phyloP scores from a whole-genome alignment of 1,140 invertebrate species.

The Chironomus striatipennis region DNA sequence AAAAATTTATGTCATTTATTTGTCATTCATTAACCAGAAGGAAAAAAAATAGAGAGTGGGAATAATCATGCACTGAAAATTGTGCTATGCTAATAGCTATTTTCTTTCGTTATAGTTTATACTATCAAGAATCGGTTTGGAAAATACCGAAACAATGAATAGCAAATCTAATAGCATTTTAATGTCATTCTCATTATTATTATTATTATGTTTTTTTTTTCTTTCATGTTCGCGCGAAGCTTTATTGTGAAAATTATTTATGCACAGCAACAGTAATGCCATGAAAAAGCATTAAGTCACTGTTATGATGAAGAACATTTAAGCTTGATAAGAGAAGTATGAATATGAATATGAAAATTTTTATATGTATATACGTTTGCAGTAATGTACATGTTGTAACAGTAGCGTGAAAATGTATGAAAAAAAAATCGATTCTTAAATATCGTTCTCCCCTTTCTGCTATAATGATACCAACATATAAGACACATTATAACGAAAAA shows the following conservation, averaged over 20 bases:
- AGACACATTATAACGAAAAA: too few relatives aligned
- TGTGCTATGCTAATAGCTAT: too few relatives aligned
- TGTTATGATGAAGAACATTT: not conserved
- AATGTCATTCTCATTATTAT: constrained; percentile 2
- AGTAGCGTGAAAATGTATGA: not conserved
- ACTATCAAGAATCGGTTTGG: not conserved
- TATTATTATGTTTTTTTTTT: not conserved
- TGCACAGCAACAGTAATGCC: not conserved
- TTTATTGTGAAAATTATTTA: constrained; percentile 1
- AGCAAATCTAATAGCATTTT: constrained; percentile 19
- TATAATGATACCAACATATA: not conserved
- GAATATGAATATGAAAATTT: not conserved
- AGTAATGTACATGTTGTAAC: not conserved
- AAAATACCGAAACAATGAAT: constrained; percentile 19
- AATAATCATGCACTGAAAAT: too few relatives aligned
- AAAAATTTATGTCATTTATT: too few relatives aligned
- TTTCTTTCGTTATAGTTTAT: too few relatives aligned
- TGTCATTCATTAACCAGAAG: too few relatives aligned
- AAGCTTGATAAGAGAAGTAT: not conserved
- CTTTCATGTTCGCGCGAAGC: not conserved
- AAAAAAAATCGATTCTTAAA: not conserved
- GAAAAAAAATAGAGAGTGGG: too few relatives aligned
- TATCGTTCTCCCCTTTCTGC: not conserved
- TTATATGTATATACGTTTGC: not conserved
- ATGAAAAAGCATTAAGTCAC: not conserved